Base-by-base conservation (phyloP, 2,113 vertebrate species). In the Trichomycterus rosablanca region DNA sequence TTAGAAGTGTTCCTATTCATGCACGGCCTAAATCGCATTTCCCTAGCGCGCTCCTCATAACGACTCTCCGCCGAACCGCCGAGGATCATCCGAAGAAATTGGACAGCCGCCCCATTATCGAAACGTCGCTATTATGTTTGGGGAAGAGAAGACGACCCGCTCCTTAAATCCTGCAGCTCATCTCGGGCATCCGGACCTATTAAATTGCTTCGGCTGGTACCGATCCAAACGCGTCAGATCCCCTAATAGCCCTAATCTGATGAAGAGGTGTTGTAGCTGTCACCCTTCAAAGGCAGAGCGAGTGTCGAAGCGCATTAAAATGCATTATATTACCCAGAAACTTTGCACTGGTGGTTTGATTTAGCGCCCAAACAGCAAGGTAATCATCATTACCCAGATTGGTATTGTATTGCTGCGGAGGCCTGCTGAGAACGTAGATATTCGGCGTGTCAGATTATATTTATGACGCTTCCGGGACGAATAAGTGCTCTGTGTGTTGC, bases 371-470 rank as follows among this genome's bases (percentile, higher is more conserved):
- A 71, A 62, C 30, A 16, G 57, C 57, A 62, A 66, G 39, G 37
- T 62, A 66, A 71, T 71, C 64, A 71, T 59, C 51, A 22, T 63
- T 60, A 71, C 32, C 26, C 23, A 56, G 64, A 71, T 71, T 71
- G 50, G 68, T 61, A 56, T 71, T 50, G 43, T 49, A 37, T 34
- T 71, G 63, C 60, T 60, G 61, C 57, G 43, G 18, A 66, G 58
- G 16, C 57, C 14, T 66, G 57, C 68, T 57, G 51, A 56, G 57
- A 50, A 71, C 55, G 52, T 30, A 66, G 53, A 26, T 24, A 54
- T 50, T 61, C 63, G 16, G 37, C 39, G 59, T 26, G 49, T 34
- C 52, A 48, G 53, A 66, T 66, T 58, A 66, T 32, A 65, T 66
- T 55, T 70, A 51, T 65, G 51, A 61, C 51, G 46, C 46, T 14